Conservation (phyloP, 1,140 invertebrate genomes). For the Platyura marginata region DNA sequence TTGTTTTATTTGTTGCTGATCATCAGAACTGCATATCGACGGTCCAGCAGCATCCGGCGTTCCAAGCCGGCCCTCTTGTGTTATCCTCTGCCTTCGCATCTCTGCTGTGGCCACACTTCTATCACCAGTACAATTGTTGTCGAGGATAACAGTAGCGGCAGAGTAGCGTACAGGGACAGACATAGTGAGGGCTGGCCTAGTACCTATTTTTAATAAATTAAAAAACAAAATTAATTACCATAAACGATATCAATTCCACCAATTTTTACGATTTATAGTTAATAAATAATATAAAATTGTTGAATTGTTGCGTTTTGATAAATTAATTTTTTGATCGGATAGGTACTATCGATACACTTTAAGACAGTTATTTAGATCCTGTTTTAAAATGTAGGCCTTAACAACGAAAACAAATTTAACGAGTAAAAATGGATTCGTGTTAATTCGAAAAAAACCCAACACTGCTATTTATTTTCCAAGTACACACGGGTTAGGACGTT, state of each 20-base stretch:
- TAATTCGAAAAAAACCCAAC: not conserved
- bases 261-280: too few relatives aligned
- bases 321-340: too few relatives aligned
- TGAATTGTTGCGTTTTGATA: too few relatives aligned
- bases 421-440: not conserved
- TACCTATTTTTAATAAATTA: too few relatives aligned
- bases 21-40: constrained; percentile 4
- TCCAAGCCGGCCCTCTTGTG: constrained; percentile 25
- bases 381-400: not conserved
- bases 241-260: too few relatives aligned
- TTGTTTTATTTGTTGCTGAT: too few relatives aligned
- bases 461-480: too few relatives aligned
- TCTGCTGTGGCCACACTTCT: constrained; percentile 10
- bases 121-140: not conserved
- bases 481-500: not conserved
- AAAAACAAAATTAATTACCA: too few relatives aligned
- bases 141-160: constrained; percentile 12
- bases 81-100: constrained; percentile 24
- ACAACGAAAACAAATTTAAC: not conserved
- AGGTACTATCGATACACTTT: not conserved
- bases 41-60: constrained; percentile 24
- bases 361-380: too few relatives aligned
- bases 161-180: constrained; percentile 27
- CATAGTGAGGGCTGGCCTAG: constrained; percentile 27
- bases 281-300: too few relatives aligned